Percentiles rank a stretch among this genome's conserved stretches.
phyloP scores from a whole-genome alignment of 2,888 invertebrate species.

The Euspilapteryx auroguttella region DNA sequence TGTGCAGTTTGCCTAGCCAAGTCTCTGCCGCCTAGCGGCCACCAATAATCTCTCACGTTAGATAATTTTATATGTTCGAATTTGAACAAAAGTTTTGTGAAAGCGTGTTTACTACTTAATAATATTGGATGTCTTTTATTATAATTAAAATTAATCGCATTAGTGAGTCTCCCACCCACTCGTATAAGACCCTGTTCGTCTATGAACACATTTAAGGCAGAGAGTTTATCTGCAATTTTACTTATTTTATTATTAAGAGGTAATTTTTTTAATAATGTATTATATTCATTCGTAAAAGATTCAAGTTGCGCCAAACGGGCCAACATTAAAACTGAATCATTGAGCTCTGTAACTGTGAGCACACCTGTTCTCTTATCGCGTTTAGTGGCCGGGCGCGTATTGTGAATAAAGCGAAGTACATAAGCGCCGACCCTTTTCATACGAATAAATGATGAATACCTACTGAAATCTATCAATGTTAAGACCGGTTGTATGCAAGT shows the following conservation, averaged over 20 bases:
- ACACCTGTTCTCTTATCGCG: background rate
- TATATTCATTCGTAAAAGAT: constrained; percentile 1
- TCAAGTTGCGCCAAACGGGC: background rate
- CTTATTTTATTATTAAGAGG: background rate
- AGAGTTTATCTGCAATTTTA: constrained; percentile 1
- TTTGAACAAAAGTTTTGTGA: background rate
- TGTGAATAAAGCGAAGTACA: background rate
- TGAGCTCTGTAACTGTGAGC: background rate
- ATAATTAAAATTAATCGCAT: background rate
- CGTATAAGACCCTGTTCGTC: background rate
- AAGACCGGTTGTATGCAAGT: constrained; percentile 2
- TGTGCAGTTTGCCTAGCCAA: background rate
- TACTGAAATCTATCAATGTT: background rate
- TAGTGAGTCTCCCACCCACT: background rate
- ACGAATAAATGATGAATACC: background rate
- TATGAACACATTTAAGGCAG: constrained; percentile 1
- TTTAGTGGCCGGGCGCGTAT: background rate
- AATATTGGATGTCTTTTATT: constrained; percentile 2
- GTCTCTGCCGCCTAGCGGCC: background rate
- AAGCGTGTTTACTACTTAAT: background rate
- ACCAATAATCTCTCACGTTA: constrained; percentile 1
- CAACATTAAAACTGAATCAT: background rate
- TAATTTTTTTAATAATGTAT: background rate
- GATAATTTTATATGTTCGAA: background rate
- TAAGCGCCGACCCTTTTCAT: background rate